Evolutionary conservation across 2,888 invertebrate species (phyloP).

Genomic region (Drosophila greeni): DNA sequence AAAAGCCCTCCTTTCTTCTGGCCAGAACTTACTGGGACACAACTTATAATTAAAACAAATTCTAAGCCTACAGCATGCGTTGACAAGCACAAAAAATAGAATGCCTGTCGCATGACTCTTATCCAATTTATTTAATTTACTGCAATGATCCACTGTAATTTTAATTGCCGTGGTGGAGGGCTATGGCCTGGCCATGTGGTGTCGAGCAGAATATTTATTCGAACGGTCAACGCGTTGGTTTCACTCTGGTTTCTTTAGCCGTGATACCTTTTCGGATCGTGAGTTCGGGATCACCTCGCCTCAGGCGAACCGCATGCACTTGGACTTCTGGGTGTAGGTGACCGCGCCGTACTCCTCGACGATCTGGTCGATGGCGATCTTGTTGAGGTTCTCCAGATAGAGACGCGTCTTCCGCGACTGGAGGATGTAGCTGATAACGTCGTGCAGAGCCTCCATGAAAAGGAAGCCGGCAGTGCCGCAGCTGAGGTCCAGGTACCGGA

Average conservation of each 20-base stretch:
- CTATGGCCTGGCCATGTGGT: background rate
- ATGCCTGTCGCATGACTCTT: background rate
- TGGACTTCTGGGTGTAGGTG: conserved; percentile 64
- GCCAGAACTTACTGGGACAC: too few relatives aligned
- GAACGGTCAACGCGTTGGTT: background rate
- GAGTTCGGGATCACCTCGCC: background rate
- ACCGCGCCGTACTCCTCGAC: conserved; percentile 55
- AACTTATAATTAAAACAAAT: too few relatives aligned
- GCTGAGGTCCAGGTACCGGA: conserved; percentile 71
- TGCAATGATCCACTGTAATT: background rate
- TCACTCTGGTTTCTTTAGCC: background rate
- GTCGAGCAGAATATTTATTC: background rate
- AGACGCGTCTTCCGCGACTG: conserved; percentile 65
- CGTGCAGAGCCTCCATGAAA: conserved; percentile 67
- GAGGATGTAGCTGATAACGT: conserved; percentile 67
- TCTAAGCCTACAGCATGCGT: too few relatives aligned
- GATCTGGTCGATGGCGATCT: conserved; percentile 66
- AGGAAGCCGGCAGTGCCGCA: conserved; percentile 74
- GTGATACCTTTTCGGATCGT: background rate
- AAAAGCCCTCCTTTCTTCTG: too few relatives aligned
- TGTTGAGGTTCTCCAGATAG: conserved; percentile 64
- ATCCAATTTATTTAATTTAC: conserved; percentile 1
- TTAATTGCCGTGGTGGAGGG: background rate
- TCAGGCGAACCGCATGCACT: conserved; percentile 63
- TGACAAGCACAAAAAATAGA: background rate